These are phyloP conservation scores for Danaus plexippus DNA, from an alignment of 1,140 invertebrate genomes.

Conservation along the genomic window DNA sequence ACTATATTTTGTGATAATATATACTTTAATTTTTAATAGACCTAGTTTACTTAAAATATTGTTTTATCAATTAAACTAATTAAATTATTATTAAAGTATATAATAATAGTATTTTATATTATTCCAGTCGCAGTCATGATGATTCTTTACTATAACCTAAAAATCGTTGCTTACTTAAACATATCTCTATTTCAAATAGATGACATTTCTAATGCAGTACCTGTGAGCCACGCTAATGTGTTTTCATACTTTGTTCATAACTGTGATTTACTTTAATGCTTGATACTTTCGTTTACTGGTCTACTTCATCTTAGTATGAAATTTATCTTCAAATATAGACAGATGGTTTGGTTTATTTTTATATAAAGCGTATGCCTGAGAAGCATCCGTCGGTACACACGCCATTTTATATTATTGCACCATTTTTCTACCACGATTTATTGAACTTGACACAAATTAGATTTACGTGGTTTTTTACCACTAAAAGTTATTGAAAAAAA, in stretches of 20 bases:
- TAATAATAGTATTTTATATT: constrained; percentile 14
- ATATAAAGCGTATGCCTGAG: constrained; percentile 14
- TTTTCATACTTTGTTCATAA: constrained; percentile 4
- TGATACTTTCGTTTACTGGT: neutral
- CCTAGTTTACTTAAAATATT: constrained; percentile 19
- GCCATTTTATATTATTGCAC: constrained; percentile 28
- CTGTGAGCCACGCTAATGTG: neutral
- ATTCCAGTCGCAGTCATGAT: constrained; percentile 12
- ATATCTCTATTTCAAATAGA: too few species aligned
- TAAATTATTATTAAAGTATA: constrained; percentile 27
- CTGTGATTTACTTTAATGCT: constrained; percentile 1
- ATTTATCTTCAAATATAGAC: neutral
- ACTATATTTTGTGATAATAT: constrained; percentile 12
- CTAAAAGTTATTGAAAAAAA: constrained; percentile 13
- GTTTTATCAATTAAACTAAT: constrained; percentile 28
- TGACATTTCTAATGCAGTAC: constrained; percentile 6
- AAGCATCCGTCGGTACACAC: constrained; percentile 20
- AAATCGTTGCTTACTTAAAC: too few species aligned
- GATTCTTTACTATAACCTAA: too few species aligned
- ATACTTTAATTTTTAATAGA: constrained; percentile 16
- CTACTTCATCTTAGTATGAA: neutral
- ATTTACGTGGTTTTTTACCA: constrained; percentile 12
- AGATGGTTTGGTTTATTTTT: neutral
- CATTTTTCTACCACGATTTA: constrained; percentile 30
- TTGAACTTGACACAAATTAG: constrained; percentile 22